Evolutionary conservation across 1,140 invertebrate species (phyloP), one percentile per base, ranked within the genome.

Genomic region (Oscheius sp.): DNA sequence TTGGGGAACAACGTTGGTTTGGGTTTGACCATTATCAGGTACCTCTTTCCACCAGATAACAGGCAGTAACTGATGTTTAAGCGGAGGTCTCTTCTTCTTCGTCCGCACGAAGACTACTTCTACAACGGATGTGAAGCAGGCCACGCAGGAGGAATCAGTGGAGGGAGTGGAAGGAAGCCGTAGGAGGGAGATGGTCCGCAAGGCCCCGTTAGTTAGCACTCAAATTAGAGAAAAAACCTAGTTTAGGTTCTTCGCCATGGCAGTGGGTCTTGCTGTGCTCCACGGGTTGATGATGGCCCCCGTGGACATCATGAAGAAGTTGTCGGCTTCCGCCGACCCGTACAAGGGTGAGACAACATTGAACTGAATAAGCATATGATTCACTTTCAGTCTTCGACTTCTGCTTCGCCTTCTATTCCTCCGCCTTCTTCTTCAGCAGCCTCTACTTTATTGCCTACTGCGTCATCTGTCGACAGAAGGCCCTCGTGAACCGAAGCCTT

Each of bases 1-100:
- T 23, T 74, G 18, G 28, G 82, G 63, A 81, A 81, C 38, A 79
- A 77, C 64, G 31, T 74, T n/a, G 80, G 80, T 23, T 58, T 81
- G 29, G 71, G 58, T n/a, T 29, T 82, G n/a, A 81, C 79, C 4
- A 58, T 81, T n/a, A 20, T 81, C 28, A 79, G 79, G 42, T 45
- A 45, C 15, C 23, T 23, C 23, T 45, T 45, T 18, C 42, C 23
- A 23, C 18, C 15, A 18, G 42, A 45, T 45, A 45, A 45, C 23
- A 23, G 18, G 42, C 42, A 45, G 42, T 45, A 23, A 45, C 42
- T 45, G 0, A 45, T 45, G 42, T 45, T 45, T 45, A 18, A 23
- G n/a, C n/a, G n/a, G n/a, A n/a, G n/a, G n/a, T n/a, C n/a, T n/a
- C n/a, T n/a, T n/a, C n/a, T n/a, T n/a, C n/a, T n/a, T n/a, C n/a